Evolutionary conservation across 2,888 invertebrate species (phyloP).

Genomic region (Lucinisca nassula): DNA sequence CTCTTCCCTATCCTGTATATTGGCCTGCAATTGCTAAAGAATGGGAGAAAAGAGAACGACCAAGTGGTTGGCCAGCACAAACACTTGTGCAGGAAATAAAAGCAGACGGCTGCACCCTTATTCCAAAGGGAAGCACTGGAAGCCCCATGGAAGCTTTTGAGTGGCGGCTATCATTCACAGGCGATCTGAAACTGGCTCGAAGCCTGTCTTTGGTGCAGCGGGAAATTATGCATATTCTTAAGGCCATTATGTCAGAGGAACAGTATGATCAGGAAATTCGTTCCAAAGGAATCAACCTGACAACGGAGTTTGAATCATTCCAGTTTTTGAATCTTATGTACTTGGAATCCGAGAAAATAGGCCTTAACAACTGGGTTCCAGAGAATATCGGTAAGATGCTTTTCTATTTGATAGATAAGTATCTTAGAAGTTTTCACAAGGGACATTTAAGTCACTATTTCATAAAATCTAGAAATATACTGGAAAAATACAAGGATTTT

Average conservation of each 20-base stretch:
- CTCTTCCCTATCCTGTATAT: conserved; percentile 39
- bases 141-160: conserved; percentile 52
- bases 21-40: conserved; percentile 37
- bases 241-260: conserved; percentile 42
- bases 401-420: conserved; percentile 39
- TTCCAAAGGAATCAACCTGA: conserved; percentile 2
- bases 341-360: conserved; percentile 14
- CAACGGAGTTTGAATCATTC: conserved; percentile 37
- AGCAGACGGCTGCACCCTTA: conserved; percentile 31
- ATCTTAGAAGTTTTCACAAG: conserved; percentile 7
- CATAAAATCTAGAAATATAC: conserved; percentile 31
- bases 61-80: conserved; percentile 37
- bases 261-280: conserved; percentile 16
- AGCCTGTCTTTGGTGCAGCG: conserved; percentile 31
- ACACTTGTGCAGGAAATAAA: conserved; percentile 28
- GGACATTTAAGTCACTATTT: conserved; percentile 40
- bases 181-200: conserved; percentile 42
- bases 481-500: conserved; percentile 12
- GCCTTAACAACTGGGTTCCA: conserved; percentile 18
- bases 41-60: conserved; percentile 17
- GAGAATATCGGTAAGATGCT: conserved; percentile 20
- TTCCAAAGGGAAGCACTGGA: conserved; percentile 37
- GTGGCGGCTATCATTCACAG: conserved; percentile 56
- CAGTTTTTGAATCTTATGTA: conserved; percentile 41
- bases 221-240: conserved; percentile 43